Base-by-base conservation (phyloP, 2,888 invertebrate species). In the Microchrysa polita region DNA sequence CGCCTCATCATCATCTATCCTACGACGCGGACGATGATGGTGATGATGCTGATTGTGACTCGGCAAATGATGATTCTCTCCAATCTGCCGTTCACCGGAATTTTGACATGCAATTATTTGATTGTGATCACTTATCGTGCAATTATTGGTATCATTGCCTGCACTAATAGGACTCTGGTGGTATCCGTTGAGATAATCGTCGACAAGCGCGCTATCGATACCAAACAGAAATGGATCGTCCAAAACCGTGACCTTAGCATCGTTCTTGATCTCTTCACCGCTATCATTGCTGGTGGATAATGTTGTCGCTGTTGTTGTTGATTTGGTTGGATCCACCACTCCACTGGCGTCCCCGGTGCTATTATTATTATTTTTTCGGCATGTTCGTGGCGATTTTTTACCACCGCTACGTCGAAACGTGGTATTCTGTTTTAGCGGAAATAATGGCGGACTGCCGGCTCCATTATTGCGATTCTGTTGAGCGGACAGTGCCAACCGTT, bases 401-500 rank as follows among this genome's bases (percentile, higher is more conserved):
- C 81, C 76, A n/a, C 72, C 60, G 69, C 75, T 76, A 16, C 77
- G 76, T 16, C 72, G 67, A 23, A 74, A 75, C 76, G 77, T 67
- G 75, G 77, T 72, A 55, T 74, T 76, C 69, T 77, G 77, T 63
- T 77, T 77, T 14, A 77, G 73, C 22, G 77, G 77, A 55, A 77
- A 77, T 75, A 77, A 77, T 76, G 77, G 77, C 74, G 76, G 77
- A 75, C 57, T 71, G 72, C 40, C 55, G 48, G 60, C 52, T 60
- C 55, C 53, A 60, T 69, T 60, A 57, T 42, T 69, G 16, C 22
- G 61, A 53, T 63, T 53, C 61, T 55, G 53, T 61, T 53, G 57
- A 22, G 79, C 79, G 59, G 81, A 81, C 78, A 79, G 81, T 57
- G 87, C 84, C 84, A 88, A 87, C 78, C 88, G 83, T 79, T 86